A percentile compares a stretch with the other conserved stretches of the same genome.
Evolutionary conservation across 2,797 vertebrate genomes (phyloP).

Genomic region (Nyctibius grandis): DNA sequence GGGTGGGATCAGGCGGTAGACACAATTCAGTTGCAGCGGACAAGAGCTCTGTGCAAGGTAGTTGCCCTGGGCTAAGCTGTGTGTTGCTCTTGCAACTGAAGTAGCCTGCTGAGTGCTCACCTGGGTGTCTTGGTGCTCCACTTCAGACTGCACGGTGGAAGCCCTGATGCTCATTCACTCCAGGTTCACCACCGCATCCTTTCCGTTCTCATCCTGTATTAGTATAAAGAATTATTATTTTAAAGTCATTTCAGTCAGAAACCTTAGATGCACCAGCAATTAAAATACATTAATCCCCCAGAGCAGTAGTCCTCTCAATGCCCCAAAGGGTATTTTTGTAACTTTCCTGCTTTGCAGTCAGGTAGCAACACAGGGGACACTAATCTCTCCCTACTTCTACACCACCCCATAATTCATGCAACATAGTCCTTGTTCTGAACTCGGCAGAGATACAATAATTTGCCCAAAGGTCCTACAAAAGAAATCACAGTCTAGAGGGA

Average conservation of each 20-base stretch:
- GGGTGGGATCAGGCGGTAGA: neutral
- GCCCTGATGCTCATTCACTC: neutral
- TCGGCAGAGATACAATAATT: neutral
- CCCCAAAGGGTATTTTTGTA: neutral
- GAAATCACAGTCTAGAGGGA: neutral
- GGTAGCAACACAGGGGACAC: neutral
- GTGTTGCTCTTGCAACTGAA: neutral
- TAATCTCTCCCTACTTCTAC: neutral
- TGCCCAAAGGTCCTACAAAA: neutral
- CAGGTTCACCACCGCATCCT: neutral
- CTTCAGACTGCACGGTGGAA: neutral
- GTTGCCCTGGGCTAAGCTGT: neutral
- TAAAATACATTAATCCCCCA: neutral
- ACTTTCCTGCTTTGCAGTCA: neutral
- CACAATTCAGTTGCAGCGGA: neutral
- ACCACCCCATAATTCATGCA: neutral
- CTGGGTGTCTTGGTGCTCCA: too few species aligned
- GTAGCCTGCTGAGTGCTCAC: neutral
- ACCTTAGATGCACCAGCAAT: neutral
- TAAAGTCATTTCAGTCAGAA: neutral
- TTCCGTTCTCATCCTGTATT: neutral
- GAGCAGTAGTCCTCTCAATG: neutral
- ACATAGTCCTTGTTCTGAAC: neutral
- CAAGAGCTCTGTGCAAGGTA: neutral
- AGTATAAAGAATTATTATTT: neutral